Conservation (phyloP, 2,888 invertebrate species). For the Torymus aiolomorphi region DNA sequence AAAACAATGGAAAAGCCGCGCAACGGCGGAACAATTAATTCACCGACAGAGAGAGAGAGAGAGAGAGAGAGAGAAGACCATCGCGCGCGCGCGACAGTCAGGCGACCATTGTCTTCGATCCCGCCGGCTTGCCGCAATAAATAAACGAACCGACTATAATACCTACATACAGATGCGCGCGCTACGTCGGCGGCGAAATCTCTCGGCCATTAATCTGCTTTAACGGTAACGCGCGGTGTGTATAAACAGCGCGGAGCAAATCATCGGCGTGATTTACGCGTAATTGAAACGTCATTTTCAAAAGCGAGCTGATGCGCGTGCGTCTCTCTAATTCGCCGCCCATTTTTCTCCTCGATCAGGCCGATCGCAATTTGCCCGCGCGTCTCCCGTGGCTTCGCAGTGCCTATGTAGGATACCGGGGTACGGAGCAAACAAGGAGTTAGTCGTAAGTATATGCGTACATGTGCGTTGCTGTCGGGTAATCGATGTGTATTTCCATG, state of each 20-base stretch:
- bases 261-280: conserved; percentile 58
- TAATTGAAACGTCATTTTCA: conserved; percentile 58
- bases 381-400: neutral
- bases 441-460: too few species aligned
- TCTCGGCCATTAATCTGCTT: conserved; percentile 56
- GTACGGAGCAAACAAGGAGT: neutral
- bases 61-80: neutral
- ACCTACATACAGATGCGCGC: neutral
- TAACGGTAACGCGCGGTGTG: conserved; percentile 54
- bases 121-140: neutral
- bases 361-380: conserved; percentile 8
- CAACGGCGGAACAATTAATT: conserved; percentile 12
- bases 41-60: neutral
- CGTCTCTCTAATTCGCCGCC: conserved; percentile 8
- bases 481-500: too few species aligned
- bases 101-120: conserved; percentile 23
- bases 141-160: neutral
- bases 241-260: conserved; percentile 20
- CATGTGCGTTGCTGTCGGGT: too few species aligned
- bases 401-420: neutral
- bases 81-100: neutral
- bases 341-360: neutral
- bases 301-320: neutral
- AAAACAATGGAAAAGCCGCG: neutral
- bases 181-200: neutral